Percentiles rank a stretch among this genome's conserved stretches.
These are phyloP conservation scores for Leucophora obtusa DNA, from an alignment of 2,888 invertebrate species.

Conservation along the genomic window DNA sequence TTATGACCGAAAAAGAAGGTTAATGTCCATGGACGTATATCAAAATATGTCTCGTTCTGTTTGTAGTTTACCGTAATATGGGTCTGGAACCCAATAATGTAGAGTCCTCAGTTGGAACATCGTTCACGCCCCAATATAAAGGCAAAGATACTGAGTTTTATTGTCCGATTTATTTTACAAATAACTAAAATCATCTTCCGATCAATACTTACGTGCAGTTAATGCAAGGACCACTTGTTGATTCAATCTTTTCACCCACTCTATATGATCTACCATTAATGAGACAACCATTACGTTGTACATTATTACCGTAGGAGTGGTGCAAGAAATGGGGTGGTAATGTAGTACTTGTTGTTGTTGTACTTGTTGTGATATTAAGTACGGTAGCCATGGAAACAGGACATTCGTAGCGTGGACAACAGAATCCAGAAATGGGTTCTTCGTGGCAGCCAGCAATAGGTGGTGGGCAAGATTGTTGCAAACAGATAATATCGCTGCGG, in stretches of 20 bases:
- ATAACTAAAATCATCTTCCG: background rate
- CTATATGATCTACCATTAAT: slow-evolving; percentile 90
- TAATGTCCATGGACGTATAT: too few relatives aligned
- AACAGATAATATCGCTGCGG: slow-evolving; percentile 95
- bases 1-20: too few relatives aligned
- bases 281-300: slow-evolving; percentile 86
- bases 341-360: slow-evolving; percentile 91
- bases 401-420: slow-evolving; percentile 96
- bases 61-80: too few relatives aligned
- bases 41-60: too few relatives aligned
- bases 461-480: slow-evolving; percentile 96
- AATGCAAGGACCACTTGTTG: slow-evolving; percentile 94
- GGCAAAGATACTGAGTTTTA: background rate
- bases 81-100: too few relatives aligned
- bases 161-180: background rate
- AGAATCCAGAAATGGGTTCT: slow-evolving; percentile 95
- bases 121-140: too few relatives aligned
- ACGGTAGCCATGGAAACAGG: slow-evolving; percentile 92
- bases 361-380: slow-evolving; percentile 90
- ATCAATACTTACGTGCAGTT: slow-evolving; percentile 91
- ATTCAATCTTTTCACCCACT: slow-evolving; percentile 90
- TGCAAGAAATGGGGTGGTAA: slow-evolving; percentile 90
- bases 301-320: slow-evolving; percentile 87
- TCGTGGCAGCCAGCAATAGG: slow-evolving; percentile 95
- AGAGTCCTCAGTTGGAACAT: too few relatives aligned